Conservation (phyloP, 2,888 invertebrate genomes). For the Gastracanthus pulcherrimus region DNA sequence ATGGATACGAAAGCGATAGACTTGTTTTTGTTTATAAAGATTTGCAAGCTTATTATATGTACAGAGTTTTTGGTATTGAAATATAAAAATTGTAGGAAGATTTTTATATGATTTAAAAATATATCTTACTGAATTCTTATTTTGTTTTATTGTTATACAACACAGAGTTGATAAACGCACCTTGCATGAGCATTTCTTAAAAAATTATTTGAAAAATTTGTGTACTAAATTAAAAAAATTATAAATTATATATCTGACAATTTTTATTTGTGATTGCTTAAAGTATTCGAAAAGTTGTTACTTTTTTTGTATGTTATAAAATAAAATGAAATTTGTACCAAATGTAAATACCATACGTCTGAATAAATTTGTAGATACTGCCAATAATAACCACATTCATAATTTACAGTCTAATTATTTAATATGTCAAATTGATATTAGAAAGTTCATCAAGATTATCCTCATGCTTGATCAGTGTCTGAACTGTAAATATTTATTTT, state of each 20-base stretch:
- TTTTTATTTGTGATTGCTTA: constrained; percentile 39
- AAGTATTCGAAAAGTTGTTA: constrained; percentile 45
- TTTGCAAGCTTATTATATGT: constrained; percentile 42
- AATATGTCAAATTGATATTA: background rate
- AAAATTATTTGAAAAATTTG: constrained; percentile 39
- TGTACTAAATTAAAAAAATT: constrained; percentile 26
- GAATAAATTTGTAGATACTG: constrained; percentile 58
- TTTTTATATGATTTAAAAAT: constrained; percentile 35
- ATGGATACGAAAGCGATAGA: constrained; percentile 63
- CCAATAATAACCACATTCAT: constrained; percentile 44
- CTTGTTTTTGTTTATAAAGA: constrained; percentile 49
- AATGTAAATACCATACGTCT: constrained; percentile 55
- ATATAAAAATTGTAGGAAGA: constrained; percentile 29
- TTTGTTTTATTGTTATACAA: constrained; percentile 23
- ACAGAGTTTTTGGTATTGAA: constrained; percentile 48
- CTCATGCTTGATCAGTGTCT: background rate
- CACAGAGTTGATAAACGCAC: constrained; percentile 46
- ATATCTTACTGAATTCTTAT: constrained; percentile 33
- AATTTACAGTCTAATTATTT: constrained; percentile 32
- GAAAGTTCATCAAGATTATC: constrained; percentile 26
- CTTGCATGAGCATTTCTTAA: constrained; percentile 34
- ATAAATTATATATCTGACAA: background rate
- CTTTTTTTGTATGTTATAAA: constrained; percentile 53
- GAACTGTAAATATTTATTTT: too few species aligned
- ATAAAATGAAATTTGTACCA: constrained; percentile 57